These are phyloP conservation scores for Drosophila lutescens DNA, from an alignment of 2,888 invertebrate genomes.

Conservation along the genomic window DNA sequence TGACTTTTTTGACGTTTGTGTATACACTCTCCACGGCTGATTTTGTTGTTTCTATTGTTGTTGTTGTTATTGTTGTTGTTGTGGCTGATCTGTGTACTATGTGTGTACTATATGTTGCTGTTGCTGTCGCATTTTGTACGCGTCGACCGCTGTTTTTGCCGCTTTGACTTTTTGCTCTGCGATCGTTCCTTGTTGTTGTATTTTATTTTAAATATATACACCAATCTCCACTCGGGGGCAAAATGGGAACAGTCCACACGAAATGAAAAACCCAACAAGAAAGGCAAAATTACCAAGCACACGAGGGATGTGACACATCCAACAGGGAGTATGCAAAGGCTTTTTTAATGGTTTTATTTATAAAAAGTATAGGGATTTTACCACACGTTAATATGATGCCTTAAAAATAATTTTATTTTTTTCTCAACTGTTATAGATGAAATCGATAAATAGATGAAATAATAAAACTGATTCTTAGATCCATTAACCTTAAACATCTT, in stretches of 20 bases:
- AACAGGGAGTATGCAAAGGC: conserved; percentile 1
- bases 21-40: conserved; percentile 54
- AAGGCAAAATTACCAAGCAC: conserved; percentile 1
- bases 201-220: conserved; percentile 66
- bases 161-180: conserved; percentile 79
- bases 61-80: conserved; percentile 32
- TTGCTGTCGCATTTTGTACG: conserved; percentile 76
- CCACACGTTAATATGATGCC: too few relatives aligned
- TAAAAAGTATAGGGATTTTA: too few relatives aligned
- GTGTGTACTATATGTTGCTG: conserved; percentile 50
- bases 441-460: too few relatives aligned
- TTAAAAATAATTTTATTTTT: too few relatives aligned
- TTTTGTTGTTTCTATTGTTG: conserved; percentile 13
- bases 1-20: conserved; percentile 80
- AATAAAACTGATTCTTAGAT: too few relatives aligned
- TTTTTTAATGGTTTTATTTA: too few relatives aligned
- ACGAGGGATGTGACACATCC: background rate
- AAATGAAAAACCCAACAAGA: conserved; percentile 6
- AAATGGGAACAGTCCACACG: conserved; percentile 76
- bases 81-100: conserved; percentile 77
- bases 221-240: conserved; percentile 40
- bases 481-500: too few relatives aligned
- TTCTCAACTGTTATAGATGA: too few relatives aligned
- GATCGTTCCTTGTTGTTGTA: conserved; percentile 60
- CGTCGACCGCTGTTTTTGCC: conserved; percentile 72